Evolutionary conservation across 2,888 invertebrate species (phyloP), one percentile per base, ranked within the genome.

Genomic region (Heliconius ethilla): DNA sequence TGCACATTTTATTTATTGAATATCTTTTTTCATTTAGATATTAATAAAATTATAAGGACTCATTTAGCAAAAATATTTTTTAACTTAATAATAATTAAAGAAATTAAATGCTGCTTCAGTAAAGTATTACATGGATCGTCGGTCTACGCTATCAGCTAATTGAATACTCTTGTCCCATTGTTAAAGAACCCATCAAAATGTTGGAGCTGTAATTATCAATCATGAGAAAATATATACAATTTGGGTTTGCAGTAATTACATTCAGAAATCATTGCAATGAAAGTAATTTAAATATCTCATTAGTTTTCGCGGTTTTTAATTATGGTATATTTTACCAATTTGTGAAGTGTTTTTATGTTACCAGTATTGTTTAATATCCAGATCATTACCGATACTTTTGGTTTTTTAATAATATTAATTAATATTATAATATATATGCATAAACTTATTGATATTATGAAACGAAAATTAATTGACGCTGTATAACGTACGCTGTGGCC

Each of bases 261-360:
- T 66, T 73, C 40, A 22, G 51, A n/a, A 45, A 70, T 65, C 6
- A 70, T 63, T 29, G 66, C 59, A 59, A 22, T 33, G n/a, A 27
- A 65, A 15, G 37, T 66, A 37, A 66, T 66, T 77, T 73, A 77
- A 77, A 37, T 72, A 37, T 73, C 77, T 73, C 66, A 40, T 73
- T 66, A 25, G 22, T 59, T 27, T 77, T 59, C 2, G 55, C 11
- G 55, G 59, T 15, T 55, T 15, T 59, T 29, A 65, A 73, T 55
- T 73, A 25, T 40, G 25, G 5, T 27, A 40, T 40, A 74, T 62
- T 74, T 6, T 74, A 63, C 7, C 40, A 40, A 25, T 25, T 25
- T 69, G 27, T 27, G 27, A 37, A 18, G 11, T n/a, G 55, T 55
- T 33, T 29, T n/a, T n/a, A n/a, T 13, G 29, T 33, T 55, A n/a